These are phyloP conservation scores for Athetis lepigone DNA, from an alignment of 2,888 invertebrate species.

Conservation along the genomic window DNA sequence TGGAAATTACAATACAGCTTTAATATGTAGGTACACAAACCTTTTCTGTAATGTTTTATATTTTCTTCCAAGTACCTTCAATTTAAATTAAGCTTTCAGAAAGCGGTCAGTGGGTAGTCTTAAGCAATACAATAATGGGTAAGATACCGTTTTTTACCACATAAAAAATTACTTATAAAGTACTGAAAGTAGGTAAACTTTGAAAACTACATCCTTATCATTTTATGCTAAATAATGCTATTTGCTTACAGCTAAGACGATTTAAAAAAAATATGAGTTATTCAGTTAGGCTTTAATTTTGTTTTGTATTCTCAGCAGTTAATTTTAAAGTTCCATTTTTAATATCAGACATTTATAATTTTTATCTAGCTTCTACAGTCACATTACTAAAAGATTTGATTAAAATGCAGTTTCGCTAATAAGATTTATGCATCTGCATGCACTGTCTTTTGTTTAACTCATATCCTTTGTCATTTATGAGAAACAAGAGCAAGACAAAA, in stretches of 20 bases:
- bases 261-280: not conserved
- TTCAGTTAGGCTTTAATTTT: not conserved
- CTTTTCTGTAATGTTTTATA: slow-evolving; percentile 1
- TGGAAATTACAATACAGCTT: not conserved
- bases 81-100: not conserved
- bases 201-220: not conserved
- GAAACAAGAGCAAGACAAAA: slow-evolving; percentile 7
- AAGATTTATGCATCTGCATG: not conserved
- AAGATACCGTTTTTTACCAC: not conserved
- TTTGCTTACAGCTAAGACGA: not conserved
- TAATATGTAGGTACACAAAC: not conserved
- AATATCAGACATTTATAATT: not conserved
- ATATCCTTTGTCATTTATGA: slow-evolving; percentile 25
- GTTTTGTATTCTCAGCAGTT: not conserved
- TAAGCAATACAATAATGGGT: not conserved
- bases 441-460: slow-evolving; percentile 6
- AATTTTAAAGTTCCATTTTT: not conserved
- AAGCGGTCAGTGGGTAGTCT: too few species aligned
- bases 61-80: not conserved
- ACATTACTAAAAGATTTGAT: not conserved
- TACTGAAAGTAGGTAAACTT: not conserved
- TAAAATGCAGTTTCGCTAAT: not conserved
- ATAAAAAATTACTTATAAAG: slow-evolving; percentile 5
- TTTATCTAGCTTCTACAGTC: not conserved
- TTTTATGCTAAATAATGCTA: not conserved